Conservation (phyloP, 2,797 vertebrate species). For the Arremon aurantiirostris region DNA sequence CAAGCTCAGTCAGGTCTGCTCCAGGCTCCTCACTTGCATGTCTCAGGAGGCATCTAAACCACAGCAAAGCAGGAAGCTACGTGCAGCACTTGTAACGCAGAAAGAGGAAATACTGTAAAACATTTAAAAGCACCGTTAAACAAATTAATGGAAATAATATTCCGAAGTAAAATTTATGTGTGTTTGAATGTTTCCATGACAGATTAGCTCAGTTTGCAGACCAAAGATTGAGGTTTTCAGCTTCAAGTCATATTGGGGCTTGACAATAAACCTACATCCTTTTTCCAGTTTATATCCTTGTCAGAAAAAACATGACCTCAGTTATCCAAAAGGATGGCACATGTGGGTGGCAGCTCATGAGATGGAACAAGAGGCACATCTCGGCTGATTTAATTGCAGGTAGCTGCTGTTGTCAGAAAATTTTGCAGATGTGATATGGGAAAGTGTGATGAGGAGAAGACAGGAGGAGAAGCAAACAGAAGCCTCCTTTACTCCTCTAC, state of each 20-base stretch:
- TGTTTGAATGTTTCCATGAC: neutral
- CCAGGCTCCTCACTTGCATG: neutral
- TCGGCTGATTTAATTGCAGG: neutral
- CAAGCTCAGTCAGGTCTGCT: neutral
- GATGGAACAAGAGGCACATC: neutral
- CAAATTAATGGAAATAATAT: neutral
- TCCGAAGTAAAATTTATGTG: neutral
- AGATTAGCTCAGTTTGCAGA: neutral
- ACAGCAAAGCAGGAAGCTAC: neutral
- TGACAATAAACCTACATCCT: neutral
- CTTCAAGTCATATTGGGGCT: neutral
- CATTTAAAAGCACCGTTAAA: neutral
- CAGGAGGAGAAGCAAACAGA: neutral
- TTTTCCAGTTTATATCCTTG: neutral
- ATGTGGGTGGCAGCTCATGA: accelerated
- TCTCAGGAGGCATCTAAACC: neutral
- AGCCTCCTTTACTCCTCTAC: neutral
- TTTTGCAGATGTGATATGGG: neutral
- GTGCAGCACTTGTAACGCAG: neutral
- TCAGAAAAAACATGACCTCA: neutral
- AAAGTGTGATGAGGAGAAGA: neutral
- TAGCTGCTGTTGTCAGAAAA: neutral
- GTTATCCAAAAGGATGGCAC: neutral
- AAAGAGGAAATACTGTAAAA: neutral
- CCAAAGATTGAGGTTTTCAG: neutral